Evolutionary conservation across 2,113 vertebrate genomes (phyloP).

Genomic region (Atractosteus spatula): DNA sequence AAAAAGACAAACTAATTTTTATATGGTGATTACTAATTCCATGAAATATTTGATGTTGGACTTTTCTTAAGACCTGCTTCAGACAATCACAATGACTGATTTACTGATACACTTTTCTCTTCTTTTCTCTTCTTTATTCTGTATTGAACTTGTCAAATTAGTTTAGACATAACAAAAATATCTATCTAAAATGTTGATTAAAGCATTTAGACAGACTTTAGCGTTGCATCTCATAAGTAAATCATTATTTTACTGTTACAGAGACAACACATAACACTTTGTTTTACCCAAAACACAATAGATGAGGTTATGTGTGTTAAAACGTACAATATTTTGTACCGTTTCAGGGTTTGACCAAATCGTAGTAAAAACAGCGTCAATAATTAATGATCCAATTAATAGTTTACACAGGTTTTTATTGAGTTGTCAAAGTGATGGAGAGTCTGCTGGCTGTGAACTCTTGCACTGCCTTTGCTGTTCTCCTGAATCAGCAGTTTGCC

Average conservation of each 20-base stretch:
- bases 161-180: too few relatives aligned
- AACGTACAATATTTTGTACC: constrained; percentile 23
- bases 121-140: not conserved
- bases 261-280: not conserved
- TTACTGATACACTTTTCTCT: not conserved
- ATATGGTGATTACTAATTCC: too few relatives aligned
- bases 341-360: constrained; percentile 37
- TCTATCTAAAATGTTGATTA: too few relatives aligned
- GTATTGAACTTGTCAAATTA: too few relatives aligned
- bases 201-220: too few relatives aligned
- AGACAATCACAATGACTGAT: too few relatives aligned
- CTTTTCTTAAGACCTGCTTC: too few relatives aligned
- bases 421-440: constrained; percentile 79
- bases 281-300: not conserved
- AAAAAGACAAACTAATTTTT: too few relatives aligned
- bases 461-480: constrained; percentile 40
- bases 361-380: constrained; percentile 70
- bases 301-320: constrained; percentile 12
- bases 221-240: too few relatives aligned
- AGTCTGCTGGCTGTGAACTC: constrained; percentile 50
- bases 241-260: not conserved
- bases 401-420: constrained; percentile 80
- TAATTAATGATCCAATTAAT: constrained; percentile 86
- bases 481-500: constrained; percentile 70
- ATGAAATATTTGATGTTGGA: too few relatives aligned